A percentile compares a stretch with the other conserved stretches of the same genome.
Evolutionary conservation across 2,888 invertebrate species (phyloP).

Genomic region (Drosophila austrosaltans): DNA sequence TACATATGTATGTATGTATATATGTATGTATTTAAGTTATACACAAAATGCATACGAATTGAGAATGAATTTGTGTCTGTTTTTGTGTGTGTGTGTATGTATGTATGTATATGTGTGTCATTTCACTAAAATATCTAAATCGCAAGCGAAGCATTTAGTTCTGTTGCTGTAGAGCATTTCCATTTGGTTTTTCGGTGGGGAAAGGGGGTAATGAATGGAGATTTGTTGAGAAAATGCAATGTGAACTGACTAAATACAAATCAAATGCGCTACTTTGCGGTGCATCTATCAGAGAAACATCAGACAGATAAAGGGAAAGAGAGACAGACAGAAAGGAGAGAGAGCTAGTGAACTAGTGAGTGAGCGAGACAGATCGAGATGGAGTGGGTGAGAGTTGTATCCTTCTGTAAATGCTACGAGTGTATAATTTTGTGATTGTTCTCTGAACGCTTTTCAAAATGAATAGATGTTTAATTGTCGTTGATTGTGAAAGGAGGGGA

Average conservation of each 20-base stretch:
- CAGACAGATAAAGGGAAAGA: slow-evolving; percentile 11
- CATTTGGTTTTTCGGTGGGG: slow-evolving; percentile 39
- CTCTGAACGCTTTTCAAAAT: slow-evolving; percentile 52
- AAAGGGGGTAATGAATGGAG: slow-evolving; percentile 27
- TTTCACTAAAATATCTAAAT: slow-evolving; percentile 34
- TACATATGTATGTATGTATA: background rate
- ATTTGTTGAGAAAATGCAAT: slow-evolving; percentile 48
- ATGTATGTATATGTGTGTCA: slow-evolving; percentile 8
- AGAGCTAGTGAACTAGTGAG: slow-evolving; percentile 13
- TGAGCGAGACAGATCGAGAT: slow-evolving; percentile 2
- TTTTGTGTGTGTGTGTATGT: slow-evolving; percentile 19
- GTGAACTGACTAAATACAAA: slow-evolving; percentile 46
- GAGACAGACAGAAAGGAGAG: slow-evolving; percentile 10
- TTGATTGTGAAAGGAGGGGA: slow-evolving; percentile 28
- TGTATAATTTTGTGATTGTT: slow-evolving; percentile 53
- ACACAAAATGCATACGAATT: slow-evolving; percentile 12
- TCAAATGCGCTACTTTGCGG: slow-evolving; percentile 41
- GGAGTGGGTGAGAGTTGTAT: slow-evolving; percentile 5
- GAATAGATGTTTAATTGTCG: slow-evolving; percentile 44
- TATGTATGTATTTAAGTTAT: slow-evolving; percentile 2
- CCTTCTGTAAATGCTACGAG: slow-evolving; percentile 48
- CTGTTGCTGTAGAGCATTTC: slow-evolving; percentile 66
- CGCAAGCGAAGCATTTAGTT: slow-evolving; percentile 58
- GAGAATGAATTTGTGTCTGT: slow-evolving; percentile 4
- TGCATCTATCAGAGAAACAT: slow-evolving; percentile 33